Evolutionary conservation across 2,888 invertebrate genomes (phyloP), one percentile per base, ranked within the genome.

Genomic region (Ellobium chinense): DNA sequence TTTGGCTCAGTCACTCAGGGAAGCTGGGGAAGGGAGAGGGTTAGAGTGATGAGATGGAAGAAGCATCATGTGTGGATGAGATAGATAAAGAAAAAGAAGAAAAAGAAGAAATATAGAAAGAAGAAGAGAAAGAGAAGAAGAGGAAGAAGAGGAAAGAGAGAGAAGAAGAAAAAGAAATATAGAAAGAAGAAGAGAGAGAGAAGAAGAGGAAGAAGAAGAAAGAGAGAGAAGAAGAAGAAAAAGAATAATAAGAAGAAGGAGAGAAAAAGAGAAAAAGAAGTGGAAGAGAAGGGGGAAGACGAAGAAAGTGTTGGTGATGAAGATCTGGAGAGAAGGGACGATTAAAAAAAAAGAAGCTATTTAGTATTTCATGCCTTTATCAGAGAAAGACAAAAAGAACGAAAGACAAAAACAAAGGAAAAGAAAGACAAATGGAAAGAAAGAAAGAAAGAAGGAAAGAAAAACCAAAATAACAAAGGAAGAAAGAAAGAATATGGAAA

Each of bases 121-220:
- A 62, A n/a, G 27, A 29, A 54, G 70, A 70, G 70, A 54, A 27
- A 70, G 70, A 78, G 24, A 24, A 24, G 9, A 37, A 39, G 70
- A 70, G 70, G 46, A 27, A 29, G 27, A 54, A 24, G n/a, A 14
- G n/a, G 70, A 54, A 24, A 29, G 70, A 70, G 46, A 54, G 54
- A 54, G 3, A 24, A n/a, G 54, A 46, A 76, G 31, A 3, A 18
- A 76, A 31, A 62, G 37, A 74, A 24, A 62, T 27, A 18, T 46
- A 46, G 46, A 7, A 46, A 46, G 7, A 46, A 46, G 9, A 7
- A 46, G 18, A 18, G 18, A 62, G 36, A 39, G 54, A 54, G 70
- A 70, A 54, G 37, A 27, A 70, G 70, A 70, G 39, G 27, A 69
- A 69, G 46, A 69, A 9, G 34, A 39, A 39, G 18, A 24, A 69